Conservation (phyloP, 1,140 invertebrate species). For the Calliopsis andreniformis region DNA sequence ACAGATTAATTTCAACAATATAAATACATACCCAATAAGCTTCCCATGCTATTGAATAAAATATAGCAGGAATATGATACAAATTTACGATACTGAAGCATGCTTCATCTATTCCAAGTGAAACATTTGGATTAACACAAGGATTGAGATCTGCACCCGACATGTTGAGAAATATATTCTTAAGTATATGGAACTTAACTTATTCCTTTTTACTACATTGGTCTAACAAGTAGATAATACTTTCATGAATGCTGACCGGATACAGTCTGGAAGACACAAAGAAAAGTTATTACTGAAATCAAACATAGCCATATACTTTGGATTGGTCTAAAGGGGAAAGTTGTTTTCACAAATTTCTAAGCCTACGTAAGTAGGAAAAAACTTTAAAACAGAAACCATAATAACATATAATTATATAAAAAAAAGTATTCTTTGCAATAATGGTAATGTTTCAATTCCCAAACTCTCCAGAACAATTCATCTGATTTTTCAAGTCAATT, state of each 20-base stretch:
- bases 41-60: constrained; percentile 76
- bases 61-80: constrained; percentile 63
- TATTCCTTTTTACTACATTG: background rate
- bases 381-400: too few species aligned
- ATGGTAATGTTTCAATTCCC: too few species aligned
- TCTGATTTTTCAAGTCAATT: background rate
- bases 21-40: constrained; percentile 72
- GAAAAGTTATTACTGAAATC: background rate
- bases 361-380: too few species aligned
- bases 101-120: constrained; percentile 79
- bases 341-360: too few species aligned
- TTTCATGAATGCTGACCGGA: background rate
- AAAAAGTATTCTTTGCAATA: too few species aligned
- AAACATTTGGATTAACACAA: constrained; percentile 57
- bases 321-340: background rate
- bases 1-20: background rate
- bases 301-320: background rate
- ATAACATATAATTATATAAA: too few species aligned
- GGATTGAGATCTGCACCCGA: background rate
- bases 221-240: background rate
- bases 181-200: background rate
- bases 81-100: constrained; percentile 80
- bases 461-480: background rate
- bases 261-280: background rate
- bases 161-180: background rate